Evolutionary conservation across 2,888 invertebrate species (phyloP).

Genomic region (Orthosia incerta): DNA sequence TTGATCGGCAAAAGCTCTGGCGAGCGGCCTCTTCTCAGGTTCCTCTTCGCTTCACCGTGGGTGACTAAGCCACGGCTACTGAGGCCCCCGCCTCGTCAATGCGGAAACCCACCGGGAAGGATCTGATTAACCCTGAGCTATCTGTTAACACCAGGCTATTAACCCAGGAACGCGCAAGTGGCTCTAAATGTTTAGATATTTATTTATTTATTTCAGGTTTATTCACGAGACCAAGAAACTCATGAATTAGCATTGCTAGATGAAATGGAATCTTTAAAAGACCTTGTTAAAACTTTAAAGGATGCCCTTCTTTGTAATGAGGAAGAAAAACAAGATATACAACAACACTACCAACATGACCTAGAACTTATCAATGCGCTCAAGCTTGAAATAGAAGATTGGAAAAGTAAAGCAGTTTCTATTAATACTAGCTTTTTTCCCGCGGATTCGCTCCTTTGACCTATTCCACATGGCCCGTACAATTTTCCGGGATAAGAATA

Average conservation of each 20-base stretch:
- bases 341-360: constrained; percentile 79
- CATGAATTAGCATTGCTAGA: constrained; percentile 76
- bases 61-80: too few relatives aligned
- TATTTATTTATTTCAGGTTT: constrained; percentile 47
- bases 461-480: background rate
- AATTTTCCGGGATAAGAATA: background rate
- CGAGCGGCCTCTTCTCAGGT: too few relatives aligned
- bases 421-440: too few relatives aligned
- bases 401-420: constrained; percentile 78
- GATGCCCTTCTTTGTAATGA: constrained; percentile 79
- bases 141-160: too few relatives aligned
- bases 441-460: background rate
- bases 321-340: constrained; percentile 82
- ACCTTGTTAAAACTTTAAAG: constrained; percentile 81
- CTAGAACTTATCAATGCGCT: constrained; percentile 80
- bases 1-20: too few relatives aligned
- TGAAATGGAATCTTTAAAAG: constrained; percentile 82
- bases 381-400: constrained; percentile 81
- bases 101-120: too few relatives aligned
- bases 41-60: too few relatives aligned
- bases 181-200: too few relatives aligned
- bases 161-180: too few relatives aligned
- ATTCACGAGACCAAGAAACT: constrained; percentile 65
- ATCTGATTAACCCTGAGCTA: too few relatives aligned
- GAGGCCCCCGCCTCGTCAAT: too few relatives aligned